Conservation (phyloP, 2,113 vertebrate species). For the Orycteropus afer region DNA sequence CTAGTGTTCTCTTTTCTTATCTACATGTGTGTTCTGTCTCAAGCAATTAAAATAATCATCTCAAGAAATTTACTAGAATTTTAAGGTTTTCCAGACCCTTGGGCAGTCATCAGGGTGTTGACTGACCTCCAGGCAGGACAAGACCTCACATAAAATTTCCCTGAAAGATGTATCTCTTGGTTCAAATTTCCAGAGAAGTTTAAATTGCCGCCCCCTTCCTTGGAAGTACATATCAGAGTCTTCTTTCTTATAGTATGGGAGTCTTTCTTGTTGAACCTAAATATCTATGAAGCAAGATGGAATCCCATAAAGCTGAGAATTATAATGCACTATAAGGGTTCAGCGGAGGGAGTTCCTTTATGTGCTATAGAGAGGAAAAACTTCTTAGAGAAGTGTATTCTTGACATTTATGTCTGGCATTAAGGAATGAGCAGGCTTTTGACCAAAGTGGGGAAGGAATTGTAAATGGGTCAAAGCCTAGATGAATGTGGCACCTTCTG, state of each 20-base stretch:
- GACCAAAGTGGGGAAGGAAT: background rate
- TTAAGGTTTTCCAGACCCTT: background rate
- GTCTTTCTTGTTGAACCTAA: slow-evolving; percentile 11
- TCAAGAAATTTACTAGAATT: slow-evolving; percentile 19
- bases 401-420: background rate
- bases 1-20: background rate
- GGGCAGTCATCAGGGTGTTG: background rate
- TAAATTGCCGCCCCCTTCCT: background rate
- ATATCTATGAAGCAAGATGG: background rate
- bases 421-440: background rate
- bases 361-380: background rate
- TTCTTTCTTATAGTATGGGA: background rate
- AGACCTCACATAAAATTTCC: background rate
- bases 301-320: background rate
- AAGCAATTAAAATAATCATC: background rate
- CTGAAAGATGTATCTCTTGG: background rate
- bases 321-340: background rate
- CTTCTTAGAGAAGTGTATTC: background rate
- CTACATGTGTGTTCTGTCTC: background rate
- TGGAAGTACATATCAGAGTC: background rate
- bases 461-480: background rate
- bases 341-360: background rate
- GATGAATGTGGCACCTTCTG: background rate
- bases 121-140: background rate
- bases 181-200: slow-evolving; percentile 20